Evolutionary conservation across 2,888 invertebrate species (phyloP), one percentile per base, ranked within the genome.

Genomic region (Chalcis sispes): DNA sequence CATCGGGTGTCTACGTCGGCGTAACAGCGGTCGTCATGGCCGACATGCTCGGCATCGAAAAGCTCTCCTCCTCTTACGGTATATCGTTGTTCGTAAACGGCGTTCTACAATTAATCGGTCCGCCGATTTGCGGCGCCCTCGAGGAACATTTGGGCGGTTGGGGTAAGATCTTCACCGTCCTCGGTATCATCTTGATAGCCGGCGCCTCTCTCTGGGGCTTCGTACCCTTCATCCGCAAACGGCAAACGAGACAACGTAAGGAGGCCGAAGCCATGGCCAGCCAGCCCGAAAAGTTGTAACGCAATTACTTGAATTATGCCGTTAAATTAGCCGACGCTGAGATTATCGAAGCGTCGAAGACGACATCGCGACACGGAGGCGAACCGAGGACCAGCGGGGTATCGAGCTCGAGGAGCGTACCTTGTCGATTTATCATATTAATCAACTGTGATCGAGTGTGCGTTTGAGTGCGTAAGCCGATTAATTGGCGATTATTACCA

Each of bases 1-100:
- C 95, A 1, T 95, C 96, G 0, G 96, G 96, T 10, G 92, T 94
- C 1, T 96, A 96, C 86, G 95, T 95, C 0, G 96, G 96, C 2
- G 93, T 96, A 15, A 95, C 95, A 0, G 95, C 96, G 0, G 93
- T 96, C 48, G 95, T 96, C 2, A 95, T 96, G 95, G 95, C 95
- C 0, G 96, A 96, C 84, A 93, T 96, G 93, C 85, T 96, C 5
- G 96, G 96, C 0, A 93, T 94, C 0, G 95, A 96, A 80, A 91
- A 95, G n/a, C 88, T 96, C 0, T 95, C 95, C 84, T 95, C 95
- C 0, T 95, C 95, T 0, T 96, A 96, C 82, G 96, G 96, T 0
- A 95, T 96, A 36, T 95, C 95, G 80, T 89, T 96, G 36, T 96
- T 96, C 82, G 92, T 96, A 13, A 96, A 96, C 82, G 96, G 96